Base-by-base conservation (phyloP, 2,797 vertebrate genomes). In the Lagorchestes hirsutus region DNA sequence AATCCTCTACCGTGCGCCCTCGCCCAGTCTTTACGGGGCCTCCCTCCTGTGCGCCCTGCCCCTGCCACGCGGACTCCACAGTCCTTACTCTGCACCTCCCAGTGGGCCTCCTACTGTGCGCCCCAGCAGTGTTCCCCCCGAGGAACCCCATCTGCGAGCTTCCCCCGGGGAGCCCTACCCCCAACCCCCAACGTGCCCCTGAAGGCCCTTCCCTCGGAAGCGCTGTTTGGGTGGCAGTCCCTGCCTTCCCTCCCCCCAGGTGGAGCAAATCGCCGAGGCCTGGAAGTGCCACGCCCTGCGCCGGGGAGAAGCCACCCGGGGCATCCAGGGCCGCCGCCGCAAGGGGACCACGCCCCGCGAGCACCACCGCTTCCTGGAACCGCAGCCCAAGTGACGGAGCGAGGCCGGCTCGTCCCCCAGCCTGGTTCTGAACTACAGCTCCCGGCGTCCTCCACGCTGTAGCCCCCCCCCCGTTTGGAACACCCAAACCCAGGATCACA, bases 251-350 rank as follows among this genome's bases (percentile, higher is more conserved):
- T n/a, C 16, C 54, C 91, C 0, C 54, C 52, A 99, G 99, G 98
- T 97, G 90, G 98, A 98, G 94, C 98, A 96, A 95, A 99, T 99
- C 0, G 98, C 98, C 0, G 99, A 99, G 46, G 99, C 99, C 22
- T 99, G 99, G 99, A 98, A 98, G 54, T 98, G 96, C 91, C 99
- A 99, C 0, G 98, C 98, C 0, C 95, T 99, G 96, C 97, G 96
- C 95, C 98, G 93, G 93, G 97, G 98, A 96, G 97, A 97, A 0
- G 97, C 98, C 31, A 97, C 97, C 24, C 98, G 97, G 34, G 54
- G 97, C 34, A 98, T 56, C 94, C 98, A 98, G 90, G 99, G 98
- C 96, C 98, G 97, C 31, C 98, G 98, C 82, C 98, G 98, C 55
- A 98, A 94, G 0, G 99, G 99, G 90, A 99, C 99, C 0, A 90